Percentiles rank a stretch among this genome's conserved stretches.
Evolutionary conservation across 1,140 invertebrate species (phyloP).

Genomic region (Lysiphlebus fabarum): DNA sequence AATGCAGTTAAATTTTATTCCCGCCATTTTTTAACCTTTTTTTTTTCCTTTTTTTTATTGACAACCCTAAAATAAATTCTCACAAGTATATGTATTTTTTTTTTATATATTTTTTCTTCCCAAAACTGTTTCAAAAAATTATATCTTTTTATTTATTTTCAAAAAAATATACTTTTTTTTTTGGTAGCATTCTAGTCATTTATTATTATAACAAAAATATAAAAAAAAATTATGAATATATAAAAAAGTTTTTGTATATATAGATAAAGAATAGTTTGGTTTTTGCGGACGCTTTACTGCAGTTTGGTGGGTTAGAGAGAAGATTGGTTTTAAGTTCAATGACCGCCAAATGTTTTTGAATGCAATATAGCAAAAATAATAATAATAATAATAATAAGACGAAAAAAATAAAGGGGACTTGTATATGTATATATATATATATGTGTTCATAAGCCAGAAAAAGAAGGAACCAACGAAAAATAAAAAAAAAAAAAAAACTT

Average conservation of each 20-base stretch:
- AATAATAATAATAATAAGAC: constrained; percentile 20
- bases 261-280: no score
- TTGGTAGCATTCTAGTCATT: no score
- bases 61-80: no score
- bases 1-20: constrained; percentile 2
- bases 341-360: constrained; percentile 51
- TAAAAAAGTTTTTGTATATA: no score
- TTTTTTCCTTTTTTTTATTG: neutral
- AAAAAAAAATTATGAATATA: no score
- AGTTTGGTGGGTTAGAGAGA: constrained; percentile 44
- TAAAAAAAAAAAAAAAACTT: neutral
- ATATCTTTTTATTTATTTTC: no score
- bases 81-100: no score
- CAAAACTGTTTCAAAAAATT: no score
- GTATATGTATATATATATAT: constrained; percentile 25
- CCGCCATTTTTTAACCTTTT: constrained; percentile 8
- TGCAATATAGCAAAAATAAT: constrained; percentile 26
- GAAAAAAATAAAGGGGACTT: constrained; percentile 34
- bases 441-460: constrained; percentile 19
- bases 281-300: neutral
- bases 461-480: constrained; percentile 6
- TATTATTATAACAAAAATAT: no score
- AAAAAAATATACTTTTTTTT: no score
- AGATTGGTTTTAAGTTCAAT: constrained; percentile 40
- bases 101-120: no score